Percentiles rank a stretch among this genome's conserved stretches.
phyloP scores from a whole-genome alignment of 1,140 invertebrate species.

The Drosophila lacteicornis region DNA sequence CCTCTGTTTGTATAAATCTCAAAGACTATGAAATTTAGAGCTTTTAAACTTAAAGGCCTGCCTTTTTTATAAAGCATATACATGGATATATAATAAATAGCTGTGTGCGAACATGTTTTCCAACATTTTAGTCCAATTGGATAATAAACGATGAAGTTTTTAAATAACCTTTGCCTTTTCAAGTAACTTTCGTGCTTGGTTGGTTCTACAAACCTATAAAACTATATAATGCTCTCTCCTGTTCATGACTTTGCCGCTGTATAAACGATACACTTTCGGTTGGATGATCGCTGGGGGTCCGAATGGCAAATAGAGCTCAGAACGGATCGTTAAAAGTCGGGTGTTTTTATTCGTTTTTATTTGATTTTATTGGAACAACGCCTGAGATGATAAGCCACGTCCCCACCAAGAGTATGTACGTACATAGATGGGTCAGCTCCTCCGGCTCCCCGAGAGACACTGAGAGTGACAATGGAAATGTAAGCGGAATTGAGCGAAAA shows the following conservation, averaged over 20 bases:
- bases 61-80: too few species aligned
- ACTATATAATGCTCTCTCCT: not conserved
- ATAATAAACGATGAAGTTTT: too few species aligned
- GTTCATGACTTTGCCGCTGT: conserved; percentile 4
- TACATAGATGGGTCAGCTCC: not conserved
- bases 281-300: conserved; percentile 37
- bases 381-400: conserved; percentile 36
- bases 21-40: too few species aligned
- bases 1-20: too few species aligned
- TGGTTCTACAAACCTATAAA: not conserved
- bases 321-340: not conserved
- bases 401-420: not conserved
- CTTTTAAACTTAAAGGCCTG: too few species aligned
- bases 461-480: conserved; percentile 31
- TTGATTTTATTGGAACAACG: not conserved
- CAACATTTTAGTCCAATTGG: too few species aligned
- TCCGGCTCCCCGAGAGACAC: not conserved
- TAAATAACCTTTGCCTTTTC: too few species aligned
- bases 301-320: conserved; percentile 17
- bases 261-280: conserved; percentile 15
- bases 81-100: too few species aligned
- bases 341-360: conserved; percentile 15
- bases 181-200: too few species aligned
- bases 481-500: conserved; percentile 30
- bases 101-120: too few species aligned